Percentiles rank a stretch among this genome's conserved stretches.
These are phyloP conservation scores for Gadopsis marmoratus DNA, from an alignment of 2,797 vertebrate species.

Conservation along the genomic window DNA sequence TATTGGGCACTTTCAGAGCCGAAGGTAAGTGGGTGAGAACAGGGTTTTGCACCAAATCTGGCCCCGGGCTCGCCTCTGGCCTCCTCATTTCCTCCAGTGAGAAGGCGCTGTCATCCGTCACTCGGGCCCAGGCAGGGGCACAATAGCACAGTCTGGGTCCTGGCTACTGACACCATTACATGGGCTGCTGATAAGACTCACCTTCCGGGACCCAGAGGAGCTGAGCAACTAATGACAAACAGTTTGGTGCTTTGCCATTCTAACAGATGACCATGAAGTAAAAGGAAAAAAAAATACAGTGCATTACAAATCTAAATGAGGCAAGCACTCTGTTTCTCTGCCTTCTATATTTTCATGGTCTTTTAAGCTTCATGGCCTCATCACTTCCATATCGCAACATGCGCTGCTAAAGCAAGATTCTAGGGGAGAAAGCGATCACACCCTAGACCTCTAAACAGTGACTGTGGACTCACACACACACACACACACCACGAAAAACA, in stretches of 20 bases:
- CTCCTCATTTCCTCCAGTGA: slow-evolving; percentile 84
- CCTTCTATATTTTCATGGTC: slow-evolving; percentile 36
- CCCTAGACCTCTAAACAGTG: slow-evolving; percentile 1
- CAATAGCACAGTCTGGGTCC: slow-evolving; percentile 83
- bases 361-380: slow-evolving; percentile 12
- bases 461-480: background rate
- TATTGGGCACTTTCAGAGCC: slow-evolving; percentile 37
- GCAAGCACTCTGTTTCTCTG: slow-evolving; percentile 18
- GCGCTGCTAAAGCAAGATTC: slow-evolving; percentile 1
- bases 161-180: slow-evolving; percentile 82
- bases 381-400: slow-evolving; percentile 14
- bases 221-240: slow-evolving; percentile 76
- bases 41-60: slow-evolving; percentile 61
- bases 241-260: slow-evolving; percentile 71
- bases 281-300: slow-evolving; percentile 54
- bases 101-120: slow-evolving; percentile 86
- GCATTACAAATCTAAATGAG: slow-evolving; percentile 21
- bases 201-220: slow-evolving; percentile 83
- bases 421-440: slow-evolving; percentile 12
- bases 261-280: slow-evolving; percentile 63
- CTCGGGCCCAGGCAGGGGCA: slow-evolving; percentile 83
- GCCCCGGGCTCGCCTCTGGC: slow-evolving; percentile 75
- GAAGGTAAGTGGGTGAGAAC: slow-evolving; percentile 56
- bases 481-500: slow-evolving; percentile 19
- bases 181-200: slow-evolving; percentile 86